A percentile compares a stretch with the other conserved stretches of the same genome.
Evolutionary conservation across 1,140 invertebrate genomes (phyloP).

Genomic region (Drosophila quadrilineata): DNA sequence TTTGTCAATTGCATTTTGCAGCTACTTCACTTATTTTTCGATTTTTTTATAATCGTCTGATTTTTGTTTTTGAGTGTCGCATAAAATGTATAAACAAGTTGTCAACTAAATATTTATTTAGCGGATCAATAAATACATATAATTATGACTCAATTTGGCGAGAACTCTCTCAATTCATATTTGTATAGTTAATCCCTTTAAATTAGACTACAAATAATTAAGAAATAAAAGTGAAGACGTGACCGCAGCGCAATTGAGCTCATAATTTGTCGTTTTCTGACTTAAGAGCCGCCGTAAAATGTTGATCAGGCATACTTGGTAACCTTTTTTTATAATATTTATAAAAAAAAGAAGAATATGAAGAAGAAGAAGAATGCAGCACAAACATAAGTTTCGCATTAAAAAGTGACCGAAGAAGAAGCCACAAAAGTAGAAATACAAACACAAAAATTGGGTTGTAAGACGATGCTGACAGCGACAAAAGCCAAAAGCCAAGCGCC

Average conservation of each 20-base stretch:
- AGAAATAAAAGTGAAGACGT: constrained; percentile 42
- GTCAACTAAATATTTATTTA: too few species aligned
- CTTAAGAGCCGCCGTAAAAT: constrained; percentile 39
- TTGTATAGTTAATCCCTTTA: too few species aligned
- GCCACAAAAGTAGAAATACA: constrained; percentile 18
- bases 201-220: constrained; percentile 45
- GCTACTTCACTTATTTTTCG: too few species aligned
- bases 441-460: constrained; percentile 40
- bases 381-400: constrained; percentile 66
- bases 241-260: constrained; percentile 38
- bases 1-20: constrained; percentile 28
- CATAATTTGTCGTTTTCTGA: constrained; percentile 57
- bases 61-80: constrained; percentile 22
- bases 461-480: constrained; percentile 25
- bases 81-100: constrained; percentile 41
- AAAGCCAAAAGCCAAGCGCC: constrained; percentile 35
- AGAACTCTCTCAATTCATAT: too few species aligned
- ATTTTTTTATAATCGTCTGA: constrained; percentile 1
- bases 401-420: constrained; percentile 39
- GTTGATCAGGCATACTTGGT: constrained; percentile 9
- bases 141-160: not conserved
- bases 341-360: too few species aligned
- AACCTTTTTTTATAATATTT: too few species aligned
- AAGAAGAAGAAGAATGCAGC: constrained; percentile 38
- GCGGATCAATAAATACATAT: too few species aligned